Percentiles rank a stretch among this genome's conserved stretches.
Evolutionary conservation across 2,113 vertebrate genomes (phyloP).

Genomic region (Sander lucioperca): DNA sequence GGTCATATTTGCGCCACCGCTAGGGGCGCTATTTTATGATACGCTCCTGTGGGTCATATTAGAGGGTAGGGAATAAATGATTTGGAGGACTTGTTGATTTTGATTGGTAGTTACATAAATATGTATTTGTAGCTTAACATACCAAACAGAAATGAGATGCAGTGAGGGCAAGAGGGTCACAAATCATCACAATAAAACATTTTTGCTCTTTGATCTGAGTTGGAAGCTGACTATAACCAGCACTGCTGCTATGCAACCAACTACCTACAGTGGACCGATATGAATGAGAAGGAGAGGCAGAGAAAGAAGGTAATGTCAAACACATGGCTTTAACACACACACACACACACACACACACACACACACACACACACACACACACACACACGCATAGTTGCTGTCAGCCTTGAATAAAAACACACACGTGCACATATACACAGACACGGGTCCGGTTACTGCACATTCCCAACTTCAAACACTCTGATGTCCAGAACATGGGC

Average conservation of each 20-base stretch:
- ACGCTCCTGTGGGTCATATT: too few relatives aligned
- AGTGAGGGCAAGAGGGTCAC: not conserved
- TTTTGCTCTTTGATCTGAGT: conserved; percentile 31
- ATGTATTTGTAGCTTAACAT: not conserved
- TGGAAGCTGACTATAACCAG: not conserved
- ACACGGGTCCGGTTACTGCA: conserved; percentile 55
- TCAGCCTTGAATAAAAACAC: conserved; percentile 1
- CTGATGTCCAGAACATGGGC: conserved; percentile 33
- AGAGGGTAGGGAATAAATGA: too few relatives aligned
- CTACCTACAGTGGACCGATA: conserved; percentile 21
- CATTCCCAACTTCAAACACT: conserved; percentile 62
- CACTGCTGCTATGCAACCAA: not conserved
- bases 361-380: conserved; percentile 31
- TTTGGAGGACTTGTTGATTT: too few relatives aligned
- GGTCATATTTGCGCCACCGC: too few relatives aligned
- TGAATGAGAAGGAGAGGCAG: conserved; percentile 8
- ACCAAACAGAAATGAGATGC: not conserved
- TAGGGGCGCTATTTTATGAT: too few relatives aligned
- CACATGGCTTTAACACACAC: conserved; percentile 50
- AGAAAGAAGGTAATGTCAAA: conserved; percentile 40
- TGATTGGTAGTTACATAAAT: not conserved
- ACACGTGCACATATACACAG: conserved; percentile 12
- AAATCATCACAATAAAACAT: conserved; percentile 12
- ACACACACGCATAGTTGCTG: conserved; percentile 6
- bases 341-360: not conserved